A percentile compares a stretch with the other conserved stretches of the same genome.
Evolutionary conservation across 2,888 invertebrate genomes (phyloP).

Genomic region (Strigamia crassipes): DNA sequence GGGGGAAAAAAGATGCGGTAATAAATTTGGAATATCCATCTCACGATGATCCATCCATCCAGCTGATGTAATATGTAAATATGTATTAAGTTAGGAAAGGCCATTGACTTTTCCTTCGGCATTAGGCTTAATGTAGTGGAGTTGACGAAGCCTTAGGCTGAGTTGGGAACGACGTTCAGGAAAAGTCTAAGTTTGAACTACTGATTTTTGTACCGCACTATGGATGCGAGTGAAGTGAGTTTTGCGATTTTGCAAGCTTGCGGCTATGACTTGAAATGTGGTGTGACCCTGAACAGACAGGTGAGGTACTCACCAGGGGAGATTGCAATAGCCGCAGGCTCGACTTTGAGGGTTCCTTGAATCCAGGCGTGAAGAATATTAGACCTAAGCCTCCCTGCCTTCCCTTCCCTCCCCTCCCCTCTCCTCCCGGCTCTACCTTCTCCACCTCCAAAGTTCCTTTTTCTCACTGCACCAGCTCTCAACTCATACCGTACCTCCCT

Average conservation of each 20-base stretch:
- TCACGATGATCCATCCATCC: not conserved
- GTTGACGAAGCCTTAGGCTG: not conserved
- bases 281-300: conserved; percentile 33
- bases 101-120: not conserved
- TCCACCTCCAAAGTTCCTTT: not conserved
- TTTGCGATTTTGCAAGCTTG: not conserved
- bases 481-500: no score
- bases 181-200: not conserved
- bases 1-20: no score
- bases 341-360: conserved; percentile 13
- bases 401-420: no score
- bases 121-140: not conserved
- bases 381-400: not conserved
- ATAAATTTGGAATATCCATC: no score
- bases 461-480: not conserved
- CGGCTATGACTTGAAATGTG: conserved; percentile 28
- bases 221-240: conserved; percentile 1
- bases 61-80: not conserved
- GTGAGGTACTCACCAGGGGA: conserved; percentile 33
- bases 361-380: conserved; percentile 30
- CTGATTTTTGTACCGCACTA: not conserved
- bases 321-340: conserved; percentile 21
- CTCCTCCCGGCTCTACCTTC: no score
- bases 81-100: not conserved
- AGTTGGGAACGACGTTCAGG: not conserved